Conservation (phyloP, 2,797 vertebrate species). For the Acridotheres tristis region DNA sequence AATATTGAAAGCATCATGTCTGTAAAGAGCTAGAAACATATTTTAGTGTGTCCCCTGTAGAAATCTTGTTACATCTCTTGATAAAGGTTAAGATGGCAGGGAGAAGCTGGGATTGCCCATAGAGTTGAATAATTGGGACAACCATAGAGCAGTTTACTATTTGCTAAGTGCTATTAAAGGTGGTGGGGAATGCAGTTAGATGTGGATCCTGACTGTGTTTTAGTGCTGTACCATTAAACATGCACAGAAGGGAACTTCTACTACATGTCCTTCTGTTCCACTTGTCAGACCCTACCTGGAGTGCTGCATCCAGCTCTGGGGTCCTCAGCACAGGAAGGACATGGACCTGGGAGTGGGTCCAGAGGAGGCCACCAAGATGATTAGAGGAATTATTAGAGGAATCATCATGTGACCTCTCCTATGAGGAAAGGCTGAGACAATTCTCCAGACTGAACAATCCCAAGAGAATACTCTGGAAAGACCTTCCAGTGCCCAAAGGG, state of each 20-base stretch:
- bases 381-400: background rate
- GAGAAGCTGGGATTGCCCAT: background rate
- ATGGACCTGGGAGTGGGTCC: background rate
- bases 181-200: background rate
- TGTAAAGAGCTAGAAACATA: background rate
- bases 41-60: background rate
- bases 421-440: background rate
- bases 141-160: background rate
- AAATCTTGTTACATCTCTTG: background rate
- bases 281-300: background rate
- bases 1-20: background rate
- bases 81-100: background rate
- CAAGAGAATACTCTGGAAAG: background rate
- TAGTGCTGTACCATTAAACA: background rate
- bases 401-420: too few species aligned
- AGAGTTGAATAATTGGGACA: background rate
- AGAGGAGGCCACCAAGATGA: background rate
- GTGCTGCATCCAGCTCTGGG: background rate
- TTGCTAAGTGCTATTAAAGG: background rate
- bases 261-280: background rate
- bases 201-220: background rate
- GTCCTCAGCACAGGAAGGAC: background rate
- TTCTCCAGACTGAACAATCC: background rate
- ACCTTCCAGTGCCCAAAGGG: background rate
- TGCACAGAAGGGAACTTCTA: background rate